These are phyloP conservation scores for Xiphias gladius DNA, from an alignment of 2,113 vertebrate species.

Conservation along the genomic window DNA sequence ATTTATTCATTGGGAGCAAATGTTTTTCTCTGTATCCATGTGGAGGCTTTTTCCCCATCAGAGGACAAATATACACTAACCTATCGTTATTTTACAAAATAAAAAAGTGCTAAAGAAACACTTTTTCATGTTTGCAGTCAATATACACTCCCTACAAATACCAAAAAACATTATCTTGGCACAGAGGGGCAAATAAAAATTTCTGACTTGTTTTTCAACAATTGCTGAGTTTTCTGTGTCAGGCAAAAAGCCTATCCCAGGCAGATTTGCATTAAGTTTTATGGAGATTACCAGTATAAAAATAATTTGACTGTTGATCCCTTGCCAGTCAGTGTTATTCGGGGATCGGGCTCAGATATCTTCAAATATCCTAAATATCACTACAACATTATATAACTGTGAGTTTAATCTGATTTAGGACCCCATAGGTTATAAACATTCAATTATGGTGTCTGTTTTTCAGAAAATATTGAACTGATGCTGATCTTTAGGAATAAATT, in stretches of 20 bases:
- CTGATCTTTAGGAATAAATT: slow-evolving; percentile 39
- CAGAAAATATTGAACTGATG: slow-evolving; percentile 10
- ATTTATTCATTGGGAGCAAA: slow-evolving; percentile 82
- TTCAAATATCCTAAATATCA: slow-evolving; percentile 47
- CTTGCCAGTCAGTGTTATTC: slow-evolving; percentile 56
- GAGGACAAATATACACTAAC: slow-evolving; percentile 52
- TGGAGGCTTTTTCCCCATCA: slow-evolving; percentile 51
- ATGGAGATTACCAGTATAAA: slow-evolving; percentile 61
- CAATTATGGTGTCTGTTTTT: slow-evolving; percentile 15
- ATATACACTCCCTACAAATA: slow-evolving; percentile 4
- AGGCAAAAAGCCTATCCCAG: slow-evolving; percentile 1
- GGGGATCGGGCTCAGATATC: slow-evolving; percentile 34
- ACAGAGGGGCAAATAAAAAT: slow-evolving; percentile 42
- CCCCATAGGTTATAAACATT: slow-evolving; percentile 29
- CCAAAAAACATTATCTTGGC: slow-evolving; percentile 40
- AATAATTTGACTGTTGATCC: slow-evolving; percentile 52
- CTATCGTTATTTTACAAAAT: slow-evolving; percentile 38
- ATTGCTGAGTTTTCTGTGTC: slow-evolving; percentile 49
- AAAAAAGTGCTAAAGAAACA: slow-evolving; percentile 31
- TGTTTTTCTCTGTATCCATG: slow-evolving; percentile 73
- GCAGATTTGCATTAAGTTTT: slow-evolving; percentile 65
- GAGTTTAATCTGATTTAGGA: slow-evolving; percentile 22
- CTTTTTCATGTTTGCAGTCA: slow-evolving; percentile 32
- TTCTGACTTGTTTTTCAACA: slow-evolving; percentile 63
- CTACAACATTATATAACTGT: slow-evolving; percentile 33